Base-by-base conservation (phyloP, 2,113 vertebrate species). In the Rhagologus leucostigma region DNA sequence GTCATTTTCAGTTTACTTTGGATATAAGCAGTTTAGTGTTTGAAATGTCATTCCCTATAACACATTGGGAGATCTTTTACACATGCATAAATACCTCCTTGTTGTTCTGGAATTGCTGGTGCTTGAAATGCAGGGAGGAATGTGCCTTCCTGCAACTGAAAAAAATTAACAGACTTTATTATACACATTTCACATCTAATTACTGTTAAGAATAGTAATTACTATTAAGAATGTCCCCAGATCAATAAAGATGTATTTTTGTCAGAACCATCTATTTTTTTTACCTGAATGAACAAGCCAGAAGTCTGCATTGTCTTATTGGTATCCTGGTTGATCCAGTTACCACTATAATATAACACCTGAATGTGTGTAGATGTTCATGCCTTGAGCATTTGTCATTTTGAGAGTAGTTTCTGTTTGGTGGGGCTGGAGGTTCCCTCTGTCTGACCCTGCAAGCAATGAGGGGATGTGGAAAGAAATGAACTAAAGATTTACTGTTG, bases 401-500 rank as follows among this genome's bases (percentile, higher is more conserved):
- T 86, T 84, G 76, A 92, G 90, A 93, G 33, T 18, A 56, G 35
- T 87, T 93, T 84, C 73, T 90, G 47, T 71, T 56, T 84, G 32
- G 75, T 81, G 53, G n/a, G 56, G 29, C 59, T 77, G 41, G 37
- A 84, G 69, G 80, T 78, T 92, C 23, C 53, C 44, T 63, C 55
- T 75, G 17, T 37, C 76, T 95, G 91, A 95, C 94, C 85, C 93
- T 90, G 83, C 56, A 92, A 75, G 32, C 20, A 53, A 13, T 0
- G 0, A 90, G 41, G 41, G 32, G 26, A 71, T 67, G 32, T 52
- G 44, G 80, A 78, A 41, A 96, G 85, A 94, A 96, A 96, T 94
- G 60, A 88, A 84, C 68, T 93, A 67, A 95, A 84, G 78, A 95
- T 87, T 79, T 90, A 95, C 69, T 73, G 87, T 65, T 89, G 27